Base-by-base conservation (phyloP, 2,888 invertebrate genomes). In the Dilophus febrilis region DNA sequence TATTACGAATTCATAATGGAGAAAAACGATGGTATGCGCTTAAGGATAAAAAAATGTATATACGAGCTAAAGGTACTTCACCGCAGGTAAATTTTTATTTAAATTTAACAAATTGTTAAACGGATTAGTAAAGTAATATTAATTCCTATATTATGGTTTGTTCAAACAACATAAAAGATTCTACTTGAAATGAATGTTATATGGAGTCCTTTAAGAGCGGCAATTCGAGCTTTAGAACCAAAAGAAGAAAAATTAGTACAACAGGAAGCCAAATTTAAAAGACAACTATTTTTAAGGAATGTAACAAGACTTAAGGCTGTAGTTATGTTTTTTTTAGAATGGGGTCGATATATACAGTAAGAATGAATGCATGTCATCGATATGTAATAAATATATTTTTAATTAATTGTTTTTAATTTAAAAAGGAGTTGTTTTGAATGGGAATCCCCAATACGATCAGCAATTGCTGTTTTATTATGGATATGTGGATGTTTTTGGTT, bases 11-110 rank as follows among this genome's bases (percentile, higher is more conserved):
- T 49, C 71, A 78, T 47, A 91, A 86, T 54, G 86, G 90, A 1
- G 91, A 91, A 55, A 88, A 88, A 56, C 68, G 86, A 46, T 97
- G 97, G 97, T 97, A 88, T 59, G 83, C 86, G 0, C 64, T 98
- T 33, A 98, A 98, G 57, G 97, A 98, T 58, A 87, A 90, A 61
- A 97, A 95, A 56, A 70, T 97, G 53, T 68, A 83, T 29, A 72
- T 77, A 2, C 65, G 90, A 33, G 88, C 91, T n/a, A 94, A 95
- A 60, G 97, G 97, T 12, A 82, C 76, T 53, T 77, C 74, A 38
- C 86, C 90, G 0, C 91, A 86, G 53, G 62, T 62, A 44, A 37
- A 30, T 22, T 22, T 22, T 22, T 22, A 6, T 22, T 6, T 22
- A n/a, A n/a, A n/a, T n/a, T n/a, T n/a, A n/a, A n/a, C n/a, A n/a